These are phyloP conservation scores for Prionace glauca DNA, from an alignment of 2,797 vertebrate species.

Conservation along the genomic window DNA sequence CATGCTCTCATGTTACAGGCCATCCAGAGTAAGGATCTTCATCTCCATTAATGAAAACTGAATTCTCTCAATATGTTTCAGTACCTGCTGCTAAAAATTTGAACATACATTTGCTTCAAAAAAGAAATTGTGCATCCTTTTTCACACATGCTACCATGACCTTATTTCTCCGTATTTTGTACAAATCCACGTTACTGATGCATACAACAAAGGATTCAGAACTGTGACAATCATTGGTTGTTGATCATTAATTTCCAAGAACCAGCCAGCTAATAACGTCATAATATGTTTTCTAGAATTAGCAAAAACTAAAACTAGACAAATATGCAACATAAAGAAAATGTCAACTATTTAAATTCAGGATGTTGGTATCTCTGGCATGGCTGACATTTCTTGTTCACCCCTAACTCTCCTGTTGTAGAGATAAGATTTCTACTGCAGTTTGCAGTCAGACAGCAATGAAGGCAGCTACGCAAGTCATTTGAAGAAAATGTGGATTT, in stretches of 20 bases:
- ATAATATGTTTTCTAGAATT: not conserved
- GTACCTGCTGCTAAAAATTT: not conserved
- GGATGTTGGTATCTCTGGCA: not conserved
- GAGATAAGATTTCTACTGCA: not conserved
- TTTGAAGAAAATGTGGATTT: not conserved
- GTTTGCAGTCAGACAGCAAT: not conserved
- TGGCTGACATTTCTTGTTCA: not conserved
- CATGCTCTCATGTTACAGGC: not conserved
- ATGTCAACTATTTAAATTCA: not conserved
- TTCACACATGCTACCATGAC: not conserved
- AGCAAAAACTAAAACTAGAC: not conserved
- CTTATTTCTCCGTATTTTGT: not conserved
- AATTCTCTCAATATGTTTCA: not conserved
- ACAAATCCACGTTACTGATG: not conserved
- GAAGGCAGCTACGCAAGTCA: not conserved
- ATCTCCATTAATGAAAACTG: not conserved
- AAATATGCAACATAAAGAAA: not conserved
- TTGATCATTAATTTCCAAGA: conserved; percentile 5
- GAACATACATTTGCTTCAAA: not conserved
- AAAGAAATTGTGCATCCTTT: not conserved
- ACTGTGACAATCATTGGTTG: not conserved
- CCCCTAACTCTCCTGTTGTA: not conserved
- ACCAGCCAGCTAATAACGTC: not conserved
- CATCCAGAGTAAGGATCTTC: not conserved
- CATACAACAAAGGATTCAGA: not conserved